phyloP scores from a whole-genome alignment of 2,888 invertebrate genomes.

The Amiota mariae region DNA sequence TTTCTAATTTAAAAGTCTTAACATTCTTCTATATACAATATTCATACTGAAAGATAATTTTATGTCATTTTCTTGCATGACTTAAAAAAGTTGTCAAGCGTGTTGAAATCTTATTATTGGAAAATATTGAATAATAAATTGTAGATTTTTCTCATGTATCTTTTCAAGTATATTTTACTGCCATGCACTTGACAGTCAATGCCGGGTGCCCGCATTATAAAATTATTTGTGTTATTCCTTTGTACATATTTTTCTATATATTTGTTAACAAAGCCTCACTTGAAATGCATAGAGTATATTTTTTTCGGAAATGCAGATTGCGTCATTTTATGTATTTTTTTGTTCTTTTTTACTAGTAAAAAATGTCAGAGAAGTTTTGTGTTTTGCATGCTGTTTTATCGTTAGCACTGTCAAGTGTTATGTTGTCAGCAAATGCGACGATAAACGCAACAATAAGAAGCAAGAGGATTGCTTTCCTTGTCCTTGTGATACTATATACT shows the following conservation, averaged over 20 bases:
- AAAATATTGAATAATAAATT: not conserved
- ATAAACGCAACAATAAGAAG: not conserved
- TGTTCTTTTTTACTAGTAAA: constrained; percentile 10
- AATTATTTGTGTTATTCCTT: not conserved
- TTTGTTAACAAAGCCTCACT: too few relatives aligned
- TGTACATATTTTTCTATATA: not conserved
- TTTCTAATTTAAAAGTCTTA: not conserved
- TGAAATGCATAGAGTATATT: not conserved
- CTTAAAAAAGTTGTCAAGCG: constrained; percentile 33
- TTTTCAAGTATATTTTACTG: not conserved
- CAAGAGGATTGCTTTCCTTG: not conserved
- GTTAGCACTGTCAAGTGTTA: constrained; percentile 30
- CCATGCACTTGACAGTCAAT: not conserved
- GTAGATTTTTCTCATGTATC: not conserved
- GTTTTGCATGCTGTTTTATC: constrained; percentile 22
- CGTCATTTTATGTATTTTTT: constrained; percentile 24
- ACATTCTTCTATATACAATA: not conserved
- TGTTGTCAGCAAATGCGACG: constrained; percentile 25
- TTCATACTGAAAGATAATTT: not conserved
- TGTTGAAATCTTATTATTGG: constrained; percentile 11
- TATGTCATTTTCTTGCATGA: not conserved
- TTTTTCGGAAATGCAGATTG: constrained; percentile 24
- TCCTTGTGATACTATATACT: too few relatives aligned
- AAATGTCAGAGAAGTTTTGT: not conserved
- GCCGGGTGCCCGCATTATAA: not conserved